phyloP scores from a whole-genome alignment of 53 echinoderm and acorn worm species.

The Paracentrotus lividus region DNA sequence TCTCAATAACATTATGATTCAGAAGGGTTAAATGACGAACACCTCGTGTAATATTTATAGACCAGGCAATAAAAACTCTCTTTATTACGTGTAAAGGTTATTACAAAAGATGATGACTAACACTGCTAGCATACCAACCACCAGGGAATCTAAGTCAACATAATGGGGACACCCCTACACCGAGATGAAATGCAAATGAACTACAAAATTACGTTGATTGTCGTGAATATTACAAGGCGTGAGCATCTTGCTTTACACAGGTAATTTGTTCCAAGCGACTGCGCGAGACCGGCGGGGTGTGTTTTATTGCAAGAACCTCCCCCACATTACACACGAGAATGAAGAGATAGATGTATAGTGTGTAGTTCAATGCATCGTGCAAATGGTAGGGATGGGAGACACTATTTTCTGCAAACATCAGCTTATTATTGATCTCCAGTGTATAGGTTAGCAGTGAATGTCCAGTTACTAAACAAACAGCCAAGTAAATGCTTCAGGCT shows the following conservation, averaged over 20 bases:
- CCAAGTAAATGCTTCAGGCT: slow-evolving; percentile 22
- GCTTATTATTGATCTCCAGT: slow-evolving; percentile 17
- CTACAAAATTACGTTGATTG: slow-evolving; percentile 61
- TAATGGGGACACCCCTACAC: background rate
- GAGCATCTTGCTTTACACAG: slow-evolving; percentile 57
- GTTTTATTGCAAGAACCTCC: slow-evolving; percentile 37
- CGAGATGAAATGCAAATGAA: slow-evolving; percentile 45
- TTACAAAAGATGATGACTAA: slow-evolving; percentile 26
- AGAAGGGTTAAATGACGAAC: background rate
- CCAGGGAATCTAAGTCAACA: slow-evolving; percentile 52
- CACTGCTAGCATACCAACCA: background rate
- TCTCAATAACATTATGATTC: slow-evolving; percentile 11
- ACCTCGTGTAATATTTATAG: slow-evolving; percentile 39
- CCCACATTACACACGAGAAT: background rate
- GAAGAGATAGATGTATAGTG: background rate
- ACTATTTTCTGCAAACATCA: background rate
- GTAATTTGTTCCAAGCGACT: slow-evolving; percentile 59
- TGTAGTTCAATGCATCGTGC: background rate
- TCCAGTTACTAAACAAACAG: slow-evolving; percentile 58
- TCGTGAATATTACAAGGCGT: slow-evolving; percentile 23
- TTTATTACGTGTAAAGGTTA: background rate
- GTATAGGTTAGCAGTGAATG: slow-evolving; percentile 4
- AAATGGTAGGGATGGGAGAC: background rate
- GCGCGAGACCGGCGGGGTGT: slow-evolving; percentile 20
- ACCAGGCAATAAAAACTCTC: background rate